Conservation (phyloP, 2,113 vertebrate species). For the Ciconia stormi region DNA sequence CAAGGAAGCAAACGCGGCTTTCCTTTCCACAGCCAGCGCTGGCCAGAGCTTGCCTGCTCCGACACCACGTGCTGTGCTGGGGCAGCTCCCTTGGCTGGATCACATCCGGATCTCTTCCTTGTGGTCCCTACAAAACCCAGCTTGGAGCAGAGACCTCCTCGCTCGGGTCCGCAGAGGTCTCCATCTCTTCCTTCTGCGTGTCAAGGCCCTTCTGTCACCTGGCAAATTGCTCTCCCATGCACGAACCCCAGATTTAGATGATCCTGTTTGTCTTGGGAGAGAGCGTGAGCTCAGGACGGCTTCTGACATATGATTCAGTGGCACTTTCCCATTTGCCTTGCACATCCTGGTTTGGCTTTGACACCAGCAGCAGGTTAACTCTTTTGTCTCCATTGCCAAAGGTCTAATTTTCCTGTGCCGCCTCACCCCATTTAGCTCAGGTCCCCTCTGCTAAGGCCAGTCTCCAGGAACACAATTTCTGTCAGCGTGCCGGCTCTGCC, state of each 20-base stretch:
- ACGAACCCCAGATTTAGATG: not conserved
- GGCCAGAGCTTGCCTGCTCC: not conserved
- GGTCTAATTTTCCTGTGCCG: not conserved
- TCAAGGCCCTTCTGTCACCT: not conserved
- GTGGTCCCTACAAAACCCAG: not conserved
- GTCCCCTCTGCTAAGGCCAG: not conserved
- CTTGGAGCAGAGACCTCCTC: not conserved
- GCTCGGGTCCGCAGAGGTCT: not conserved
- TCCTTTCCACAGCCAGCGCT: not conserved
- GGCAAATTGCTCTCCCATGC: not conserved
- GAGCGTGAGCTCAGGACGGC: not conserved
- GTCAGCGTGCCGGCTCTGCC: rapidly evolving
- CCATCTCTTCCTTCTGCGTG: not conserved
- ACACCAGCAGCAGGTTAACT: not conserved
- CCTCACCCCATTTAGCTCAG: not conserved
- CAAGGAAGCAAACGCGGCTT: rapidly evolving
- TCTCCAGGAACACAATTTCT: not conserved
- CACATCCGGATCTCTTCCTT: not conserved
- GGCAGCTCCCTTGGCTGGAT: not conserved
- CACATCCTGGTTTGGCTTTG: not conserved
- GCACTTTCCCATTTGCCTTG: not conserved
- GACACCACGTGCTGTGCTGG: rapidly evolving
- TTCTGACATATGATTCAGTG: not conserved
- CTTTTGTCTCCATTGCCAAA: not conserved
- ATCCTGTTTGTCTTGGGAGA: not conserved